Evolutionary conservation across 1,140 invertebrate species (phyloP), one percentile per base, ranked within the genome.

Genomic region (Sitodiplosis mosellana): DNA sequence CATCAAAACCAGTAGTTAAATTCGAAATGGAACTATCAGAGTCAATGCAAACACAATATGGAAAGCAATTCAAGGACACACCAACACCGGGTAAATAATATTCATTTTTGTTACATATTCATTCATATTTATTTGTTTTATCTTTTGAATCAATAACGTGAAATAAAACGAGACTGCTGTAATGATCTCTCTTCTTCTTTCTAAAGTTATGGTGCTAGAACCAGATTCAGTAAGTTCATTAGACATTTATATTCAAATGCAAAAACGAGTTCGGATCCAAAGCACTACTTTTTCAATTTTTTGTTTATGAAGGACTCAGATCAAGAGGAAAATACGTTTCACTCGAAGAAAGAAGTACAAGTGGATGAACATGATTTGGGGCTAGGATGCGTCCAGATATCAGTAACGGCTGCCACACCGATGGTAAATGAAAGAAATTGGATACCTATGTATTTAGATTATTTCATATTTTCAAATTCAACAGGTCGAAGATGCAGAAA

Each of bases 361-460:
- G 18, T 48, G 41, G 20, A 37, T n/a, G 18, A 15, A 15, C 8
- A n/a, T 18, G 41, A 43, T 12, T 11, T 69, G 47, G 76, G 77
- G 53, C 70, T 87, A 41, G 81, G 80, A 47, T 83, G 85, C 42
- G 83, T 82, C 45, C 81, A 86, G 59, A 88, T 88, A 52, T 83
- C 87, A 7, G 87, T 90, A 58, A 89, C 85, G 14, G 84, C 84
- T 19, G 85, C 87, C 40, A 89, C 87, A 5, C 87, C 86, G 19
- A 85, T 87, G 81, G 68, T 27, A 10, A 27, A 3, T 27, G n/a
- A n/a, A 76, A 53, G 86, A 89, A 64, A 82, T 87, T 53, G 67
- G 74, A 5, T 80, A 82, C 33, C 72, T 74, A 46, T 71, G 75
- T 2, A 83, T 81, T 60, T 77, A n/a, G n/a, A n/a, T n/a, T n/a